Evolutionary conservation across 2,888 invertebrate genomes (phyloP), one percentile per base, ranked within the genome.

Genomic region (Ceriagrion tenellum): DNA sequence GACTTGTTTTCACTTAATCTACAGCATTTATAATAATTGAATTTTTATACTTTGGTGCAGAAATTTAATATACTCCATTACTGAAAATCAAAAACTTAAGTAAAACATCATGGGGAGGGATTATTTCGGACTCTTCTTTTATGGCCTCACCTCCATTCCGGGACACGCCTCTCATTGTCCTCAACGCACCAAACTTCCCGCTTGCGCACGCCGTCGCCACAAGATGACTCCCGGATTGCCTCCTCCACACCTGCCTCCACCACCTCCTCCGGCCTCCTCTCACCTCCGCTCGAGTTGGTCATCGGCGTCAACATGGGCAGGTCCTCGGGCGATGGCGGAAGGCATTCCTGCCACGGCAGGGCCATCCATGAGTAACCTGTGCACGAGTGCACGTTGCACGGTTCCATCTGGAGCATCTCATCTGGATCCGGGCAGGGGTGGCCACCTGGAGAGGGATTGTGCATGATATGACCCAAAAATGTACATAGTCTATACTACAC

Each of bases 291-390:
- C n/a, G 47, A 26, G 16, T 93, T 93, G 12, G 18, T 16, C 40
- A 26, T 12, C 16, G 93, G 69, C 35, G 47, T 47, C 10, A 93
- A 40, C 35, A 81, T 81, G 35, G 81, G 81, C 13, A 69, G 26
- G 8, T 93, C 93, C 59, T 63, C 56, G 23, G 88, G 90, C 56
- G n/a, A 96, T 96, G 90, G 96, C 97, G 96, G 97, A 97, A 0
- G 97, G 97, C 74, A 88, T 18, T 95, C 95, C 74, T 97, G 97
- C 98, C 98, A 98, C 0, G 98, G 97, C 0, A 97, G 97, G 4
- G 97, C 97, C 26, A 97, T 97, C 98, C 98, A 98, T 90, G 97
- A 97, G 97, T 97, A 98, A 0, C 97, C 97, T 55, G 97, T 97
- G 96, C 97, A 97, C 0, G 97, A 97, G 96, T 97, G 97, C 0